Evolutionary conservation across 1,140 invertebrate species (phyloP).

Genomic region (Drosophila virilis): DNA sequence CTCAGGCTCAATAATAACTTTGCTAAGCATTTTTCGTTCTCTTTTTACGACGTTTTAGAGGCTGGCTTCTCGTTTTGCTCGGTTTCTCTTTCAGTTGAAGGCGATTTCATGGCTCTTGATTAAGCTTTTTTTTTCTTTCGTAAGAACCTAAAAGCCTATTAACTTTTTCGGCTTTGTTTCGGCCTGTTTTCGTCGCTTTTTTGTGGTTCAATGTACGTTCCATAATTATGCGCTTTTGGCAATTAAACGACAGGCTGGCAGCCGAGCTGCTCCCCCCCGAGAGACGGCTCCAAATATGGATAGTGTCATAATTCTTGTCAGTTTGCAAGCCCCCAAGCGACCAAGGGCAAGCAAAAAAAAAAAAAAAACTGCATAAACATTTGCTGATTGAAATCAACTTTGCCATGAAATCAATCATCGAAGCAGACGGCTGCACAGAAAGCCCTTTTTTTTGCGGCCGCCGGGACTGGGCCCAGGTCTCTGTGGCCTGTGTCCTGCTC

Average conservation of each 20-base stretch:
- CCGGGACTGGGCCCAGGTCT: constrained; percentile 9
- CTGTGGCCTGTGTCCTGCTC: constrained; percentile 46
- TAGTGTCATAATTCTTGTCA: constrained; percentile 83
- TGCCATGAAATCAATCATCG: constrained; percentile 84
- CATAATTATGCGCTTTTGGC: constrained; percentile 78
- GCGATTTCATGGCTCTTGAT: constrained; percentile 76
- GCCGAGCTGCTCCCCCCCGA: constrained; percentile 9
- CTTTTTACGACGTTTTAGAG: constrained; percentile 3
- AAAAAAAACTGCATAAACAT: constrained; percentile 74
- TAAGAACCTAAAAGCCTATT: constrained; percentile 42
- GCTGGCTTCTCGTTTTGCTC: constrained; percentile 9
- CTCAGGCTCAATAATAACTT: constrained; percentile 63
- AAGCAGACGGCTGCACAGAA: constrained; percentile 54
- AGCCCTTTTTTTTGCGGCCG: constrained; percentile 31
- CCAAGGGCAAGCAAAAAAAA: constrained; percentile 46
- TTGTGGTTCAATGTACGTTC: constrained; percentile 60
- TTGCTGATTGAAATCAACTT: constrained; percentile 84
- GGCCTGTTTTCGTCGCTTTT: constrained; percentile 5
- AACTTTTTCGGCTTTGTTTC: constrained; percentile 27
- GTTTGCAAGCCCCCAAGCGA: constrained; percentile 74
- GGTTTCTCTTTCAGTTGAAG: constrained; percentile 64
- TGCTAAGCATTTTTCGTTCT: constrained; percentile 76
- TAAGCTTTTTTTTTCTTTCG: constrained; percentile 52
- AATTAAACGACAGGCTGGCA: constrained; percentile 68
- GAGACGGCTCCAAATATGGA: constrained; percentile 68